Base-by-base conservation (phyloP, 2,888 invertebrate species). In the Molorchus minor region DNA sequence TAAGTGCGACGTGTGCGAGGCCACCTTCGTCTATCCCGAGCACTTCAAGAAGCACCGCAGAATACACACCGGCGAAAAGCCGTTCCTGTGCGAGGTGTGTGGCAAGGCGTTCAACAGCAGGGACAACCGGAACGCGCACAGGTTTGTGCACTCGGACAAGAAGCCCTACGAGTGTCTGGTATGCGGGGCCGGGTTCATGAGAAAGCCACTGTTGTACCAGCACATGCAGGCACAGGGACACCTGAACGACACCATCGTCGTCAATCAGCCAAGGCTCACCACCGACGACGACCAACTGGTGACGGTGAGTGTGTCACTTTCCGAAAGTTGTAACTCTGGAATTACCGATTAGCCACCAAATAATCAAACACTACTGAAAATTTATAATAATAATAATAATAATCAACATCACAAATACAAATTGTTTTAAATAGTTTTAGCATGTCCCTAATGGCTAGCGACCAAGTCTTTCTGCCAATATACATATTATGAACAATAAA, bases 81-180 rank as follows among this genome's bases (percentile, higher is more conserved):
- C 92, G 0, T 93, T 86, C 68, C 80, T 84, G 0, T 93, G 93
- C 64, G 75, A 76, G 62, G 74, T 93, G 12, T 94, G 94, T 78
- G 92, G 91, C 49, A 93, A 93, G 77, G 86, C 89, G 47, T 94
- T 94, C 81, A 92, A 89, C 75, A 91, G 92, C 7, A 85, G 92
- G 58, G 93, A 93, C 80, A 94, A 93, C 75, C 84, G 93, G 58
- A 93, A 93, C 81, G 90, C 91, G 7, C 93, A 93, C 77, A 84
- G 92, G 21, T 93, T 92, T 79, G 88, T 92, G 43, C 94, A 94
- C 80, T 91, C 91, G 72, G 90, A 92, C 76, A 91, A 92, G 77
- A 94, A 93, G 71, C 93, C 93, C 0, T 94, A 92, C 79, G 92
- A 92, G 78, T 94, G 93, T 74, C 80, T 89, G 60, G 87, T 88